A percentile compares a stretch with the other conserved stretches of the same genome.
phyloP scores from a whole-genome alignment of 2,797 vertebrate species.

The Poeciliopsis infans region DNA sequence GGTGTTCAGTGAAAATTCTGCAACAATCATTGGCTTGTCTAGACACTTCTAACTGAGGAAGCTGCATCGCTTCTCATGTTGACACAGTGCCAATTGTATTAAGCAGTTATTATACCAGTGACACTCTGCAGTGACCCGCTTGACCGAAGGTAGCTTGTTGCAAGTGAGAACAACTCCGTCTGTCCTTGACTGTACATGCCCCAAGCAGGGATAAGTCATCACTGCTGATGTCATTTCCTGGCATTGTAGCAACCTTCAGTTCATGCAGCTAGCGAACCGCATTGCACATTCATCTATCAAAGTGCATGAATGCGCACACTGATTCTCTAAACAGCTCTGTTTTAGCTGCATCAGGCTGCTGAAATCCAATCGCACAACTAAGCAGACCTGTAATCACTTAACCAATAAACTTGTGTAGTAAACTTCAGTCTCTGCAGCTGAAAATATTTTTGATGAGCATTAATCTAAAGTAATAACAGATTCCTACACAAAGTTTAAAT shows the following conservation, averaged over 20 bases:
- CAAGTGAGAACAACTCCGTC: slow-evolving; percentile 16
- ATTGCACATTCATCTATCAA: neutral
- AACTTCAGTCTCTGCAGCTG: neutral
- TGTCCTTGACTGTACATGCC: slow-evolving; percentile 29
- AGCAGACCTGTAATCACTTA: neutral
- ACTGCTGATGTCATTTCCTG: slow-evolving; percentile 71
- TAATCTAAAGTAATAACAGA: neutral
- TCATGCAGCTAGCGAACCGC: slow-evolving; percentile 21
- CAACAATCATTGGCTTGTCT: slow-evolving; percentile 11
- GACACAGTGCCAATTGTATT: neutral
- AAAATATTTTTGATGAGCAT: neutral
- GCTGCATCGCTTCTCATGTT: neutral
- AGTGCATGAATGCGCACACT: neutral
- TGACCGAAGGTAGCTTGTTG: slow-evolving; percentile 34
- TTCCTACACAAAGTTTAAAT: neutral
- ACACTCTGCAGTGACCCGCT: slow-evolving; percentile 40
- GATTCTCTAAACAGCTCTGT: slow-evolving; percentile 4
- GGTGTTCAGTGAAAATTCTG: slow-evolving; percentile 19
- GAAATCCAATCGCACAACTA: neutral
- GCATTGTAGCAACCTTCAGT: slow-evolving; percentile 64
- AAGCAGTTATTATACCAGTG: neutral
- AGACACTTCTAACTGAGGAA: slow-evolving; percentile 18
- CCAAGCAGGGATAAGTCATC: slow-evolving; percentile 54
- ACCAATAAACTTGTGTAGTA: neutral
- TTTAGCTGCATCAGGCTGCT: neutral